Conservation (phyloP, 2,113 vertebrate genomes). For the Perognathus longimembris region DNA sequence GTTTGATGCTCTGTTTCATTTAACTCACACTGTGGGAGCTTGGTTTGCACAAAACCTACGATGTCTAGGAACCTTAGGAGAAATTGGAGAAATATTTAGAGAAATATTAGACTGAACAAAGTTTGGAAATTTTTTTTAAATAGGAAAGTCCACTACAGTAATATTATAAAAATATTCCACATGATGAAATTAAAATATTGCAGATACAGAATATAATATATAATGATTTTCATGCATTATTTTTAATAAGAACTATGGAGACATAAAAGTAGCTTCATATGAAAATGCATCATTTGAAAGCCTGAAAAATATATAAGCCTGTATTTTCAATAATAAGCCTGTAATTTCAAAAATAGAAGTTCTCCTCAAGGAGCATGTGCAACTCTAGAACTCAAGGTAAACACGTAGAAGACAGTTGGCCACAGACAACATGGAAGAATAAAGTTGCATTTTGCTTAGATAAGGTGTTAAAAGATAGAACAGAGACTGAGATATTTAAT, state of each 20-base stretch:
- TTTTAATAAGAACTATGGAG: slow-evolving; percentile 19
- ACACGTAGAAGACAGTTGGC: background rate
- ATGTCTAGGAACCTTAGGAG: background rate
- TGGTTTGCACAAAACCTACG: background rate
- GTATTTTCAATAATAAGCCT: background rate
- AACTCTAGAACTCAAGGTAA: background rate
- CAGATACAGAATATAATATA: background rate
- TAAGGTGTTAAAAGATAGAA: background rate
- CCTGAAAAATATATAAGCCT: background rate
- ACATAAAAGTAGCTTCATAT: background rate
- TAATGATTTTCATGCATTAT: background rate
- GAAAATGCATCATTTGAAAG: background rate
- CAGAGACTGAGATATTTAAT: background rate
- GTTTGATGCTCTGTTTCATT: no score
- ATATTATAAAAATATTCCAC: background rate
- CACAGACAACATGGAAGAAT: background rate
- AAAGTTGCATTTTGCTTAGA: background rate
- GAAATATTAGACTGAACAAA: no score
- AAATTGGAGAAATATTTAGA: background rate
- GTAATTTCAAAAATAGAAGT: background rate
- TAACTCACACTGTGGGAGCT: no score
- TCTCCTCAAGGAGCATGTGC: background rate
- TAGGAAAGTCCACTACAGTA: background rate
- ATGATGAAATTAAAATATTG: background rate
- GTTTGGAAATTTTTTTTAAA: background rate